Percentiles rank a stretch among this genome's conserved stretches.
phyloP scores from a whole-genome alignment of 2,888 invertebrate genomes.

The Sarcophaga carnaria region DNA sequence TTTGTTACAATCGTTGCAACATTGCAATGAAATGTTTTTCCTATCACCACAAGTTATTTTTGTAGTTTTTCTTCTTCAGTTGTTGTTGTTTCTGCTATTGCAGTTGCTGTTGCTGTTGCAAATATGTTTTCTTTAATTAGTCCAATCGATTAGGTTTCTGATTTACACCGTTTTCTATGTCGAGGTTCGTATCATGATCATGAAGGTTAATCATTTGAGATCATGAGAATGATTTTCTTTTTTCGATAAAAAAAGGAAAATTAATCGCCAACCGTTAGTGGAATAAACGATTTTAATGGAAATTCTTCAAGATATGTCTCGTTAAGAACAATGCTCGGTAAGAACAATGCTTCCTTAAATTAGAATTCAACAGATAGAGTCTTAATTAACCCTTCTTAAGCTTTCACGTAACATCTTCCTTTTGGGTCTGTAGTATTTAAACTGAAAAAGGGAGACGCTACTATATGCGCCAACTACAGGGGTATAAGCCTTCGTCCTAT shows the following conservation, averaged over 20 bases:
- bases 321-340: too few species aligned
- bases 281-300: background rate
- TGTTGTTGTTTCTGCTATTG: background rate
- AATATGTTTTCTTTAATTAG: slow-evolving; percentile 76
- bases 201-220: slow-evolving; percentile 63
- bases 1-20: background rate
- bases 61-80: background rate
- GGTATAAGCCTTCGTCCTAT: too few species aligned
- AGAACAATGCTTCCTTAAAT: too few species aligned
- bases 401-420: too few species aligned
- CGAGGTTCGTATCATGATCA: slow-evolving; percentile 51
- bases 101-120: slow-evolving; percentile 1
- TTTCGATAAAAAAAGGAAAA: background rate
- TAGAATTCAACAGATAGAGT: too few species aligned
- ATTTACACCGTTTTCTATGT: slow-evolving; percentile 73
- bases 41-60: background rate
- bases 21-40: slow-evolving; percentile 16
- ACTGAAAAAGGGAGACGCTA: too few species aligned
- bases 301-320: background rate
- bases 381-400: too few species aligned
- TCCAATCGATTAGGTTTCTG: slow-evolving; percentile 79
- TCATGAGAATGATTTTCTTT: slow-evolving; percentile 59
- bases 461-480: too few species aligned
- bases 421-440: too few species aligned
- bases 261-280: too few species aligned